Percentiles rank a stretch among this genome's conserved stretches.
Conservation (phyloP, 2,797 vertebrate genomes). For the Chiloscyllium punctatum region DNA sequence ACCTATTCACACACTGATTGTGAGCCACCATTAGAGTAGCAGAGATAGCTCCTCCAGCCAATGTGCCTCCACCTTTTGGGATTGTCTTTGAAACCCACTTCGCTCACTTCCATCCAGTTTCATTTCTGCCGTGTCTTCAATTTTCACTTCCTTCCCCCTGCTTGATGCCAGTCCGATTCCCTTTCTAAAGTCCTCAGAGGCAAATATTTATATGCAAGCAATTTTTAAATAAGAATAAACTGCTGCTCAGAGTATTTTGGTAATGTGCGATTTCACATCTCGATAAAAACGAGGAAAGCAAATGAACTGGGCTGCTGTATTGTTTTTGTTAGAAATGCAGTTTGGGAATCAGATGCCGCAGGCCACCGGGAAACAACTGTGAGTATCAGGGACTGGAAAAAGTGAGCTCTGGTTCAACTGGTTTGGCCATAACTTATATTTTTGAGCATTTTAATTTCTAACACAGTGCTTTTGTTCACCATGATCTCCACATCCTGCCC, state of each 20-base stretch:
- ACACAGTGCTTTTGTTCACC: slow-evolving; percentile 24
- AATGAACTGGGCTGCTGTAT: background rate
- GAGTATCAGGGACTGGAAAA: slow-evolving; percentile 17
- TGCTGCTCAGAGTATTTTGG: background rate
- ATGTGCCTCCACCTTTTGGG: background rate
- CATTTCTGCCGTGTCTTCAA: background rate
- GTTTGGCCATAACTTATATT: background rate
- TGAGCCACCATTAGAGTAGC: background rate
- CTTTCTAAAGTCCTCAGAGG: background rate
- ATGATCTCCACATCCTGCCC: background rate
- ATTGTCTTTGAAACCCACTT: background rate
- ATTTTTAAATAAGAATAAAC: background rate
- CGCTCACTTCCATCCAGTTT: background rate
- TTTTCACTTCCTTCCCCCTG: background rate
- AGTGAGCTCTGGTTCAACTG: background rate
- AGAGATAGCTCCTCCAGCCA: background rate
- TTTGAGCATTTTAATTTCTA: slow-evolving; percentile 30
- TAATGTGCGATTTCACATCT: background rate
- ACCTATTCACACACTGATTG: background rate
- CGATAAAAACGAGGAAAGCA: background rate
- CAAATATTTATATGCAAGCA: background rate
- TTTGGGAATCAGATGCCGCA: slow-evolving; percentile 9
- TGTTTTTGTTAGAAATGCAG: slow-evolving; percentile 14
- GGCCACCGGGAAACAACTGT: background rate
- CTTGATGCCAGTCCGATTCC: background rate